Evolutionary conservation across 30 jellyfish, hydroid and myxozoan species (phyloP).

Genomic region (Pelagia noctiluca): DNA sequence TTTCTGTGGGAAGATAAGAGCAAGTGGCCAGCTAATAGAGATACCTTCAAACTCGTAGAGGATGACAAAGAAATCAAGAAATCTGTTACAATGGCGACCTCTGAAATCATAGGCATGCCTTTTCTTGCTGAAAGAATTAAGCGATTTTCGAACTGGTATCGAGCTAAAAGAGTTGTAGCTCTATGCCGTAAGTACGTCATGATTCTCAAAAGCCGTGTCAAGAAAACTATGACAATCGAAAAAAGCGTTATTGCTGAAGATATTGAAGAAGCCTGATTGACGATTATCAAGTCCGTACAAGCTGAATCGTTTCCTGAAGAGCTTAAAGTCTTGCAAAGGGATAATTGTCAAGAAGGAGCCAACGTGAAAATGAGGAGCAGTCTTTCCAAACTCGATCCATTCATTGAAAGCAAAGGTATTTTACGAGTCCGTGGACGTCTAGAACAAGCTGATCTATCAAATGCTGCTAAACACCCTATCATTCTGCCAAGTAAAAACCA

Average conservation of each 20-base stretch:
- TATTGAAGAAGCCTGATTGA: conserved; percentile 15
- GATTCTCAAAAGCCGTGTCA: conserved; percentile 18
- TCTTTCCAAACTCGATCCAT: conserved; percentile 14
- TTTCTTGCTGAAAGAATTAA: conserved; percentile 12
- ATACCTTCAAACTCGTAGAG: conserved; percentile 10
- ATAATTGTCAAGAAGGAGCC: conserved; percentile 13
- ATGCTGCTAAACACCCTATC: conserved; percentile 38
- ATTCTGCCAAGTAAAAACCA: conserved; percentile 28
- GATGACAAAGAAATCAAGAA: conserved; percentile 20
- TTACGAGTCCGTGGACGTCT: conserved; percentile 19
- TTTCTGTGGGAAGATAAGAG: conserved; percentile 45
- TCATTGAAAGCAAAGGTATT: conserved; percentile 9
- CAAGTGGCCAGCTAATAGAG: conserved; percentile 17
- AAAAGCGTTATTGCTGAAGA: conserved; percentile 16
- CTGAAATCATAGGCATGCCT: conserved; percentile 11
- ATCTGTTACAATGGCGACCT: conserved; percentile 16
- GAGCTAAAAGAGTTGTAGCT: conserved; percentile 17
- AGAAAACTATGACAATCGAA: conserved; percentile 19
- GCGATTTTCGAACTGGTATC: conserved; percentile 28
- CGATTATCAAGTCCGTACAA: conserved; percentile 20
- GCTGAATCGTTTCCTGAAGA: conserved; percentile 18
- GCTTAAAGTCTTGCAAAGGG: conserved; percentile 16
- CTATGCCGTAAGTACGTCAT: conserved; percentile 14
- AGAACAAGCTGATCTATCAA: conserved; percentile 7
- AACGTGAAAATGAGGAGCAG: conserved; percentile 24